Conservation (phyloP, 2,113 vertebrate genomes). For the Megaceryle maxima region DNA sequence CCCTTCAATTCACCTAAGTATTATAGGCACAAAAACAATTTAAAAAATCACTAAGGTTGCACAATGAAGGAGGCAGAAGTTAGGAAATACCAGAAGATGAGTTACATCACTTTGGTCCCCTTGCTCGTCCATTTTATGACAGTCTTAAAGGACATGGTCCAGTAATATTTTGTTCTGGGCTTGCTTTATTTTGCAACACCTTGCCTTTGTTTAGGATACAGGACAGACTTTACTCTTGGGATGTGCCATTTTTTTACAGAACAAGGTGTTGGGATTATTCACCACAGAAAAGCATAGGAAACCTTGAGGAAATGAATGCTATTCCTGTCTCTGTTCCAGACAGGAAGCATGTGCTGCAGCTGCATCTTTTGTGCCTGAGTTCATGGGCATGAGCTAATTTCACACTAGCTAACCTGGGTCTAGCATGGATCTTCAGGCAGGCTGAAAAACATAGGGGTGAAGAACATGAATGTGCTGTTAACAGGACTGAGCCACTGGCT, state of each 20-base stretch:
- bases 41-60: background rate
- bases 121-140: background rate
- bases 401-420: background rate
- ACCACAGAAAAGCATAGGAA: background rate
- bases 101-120: background rate
- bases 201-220: background rate
- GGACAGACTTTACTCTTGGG: background rate
- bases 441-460: background rate
- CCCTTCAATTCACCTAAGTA: background rate
- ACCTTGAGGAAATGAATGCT: slow-evolving; percentile 17
- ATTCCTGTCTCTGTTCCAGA: slow-evolving; percentile 46
- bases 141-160: background rate
- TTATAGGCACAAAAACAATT: background rate
- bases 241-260: background rate
- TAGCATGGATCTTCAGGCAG: background rate
- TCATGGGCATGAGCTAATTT: background rate
- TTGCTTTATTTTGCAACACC: background rate
- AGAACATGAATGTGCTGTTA: fast-evolving
- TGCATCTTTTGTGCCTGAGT: background rate
- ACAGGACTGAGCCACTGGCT: background rate
- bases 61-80: background rate
- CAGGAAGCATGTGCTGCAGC: slow-evolving; percentile 10
- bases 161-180: background rate
- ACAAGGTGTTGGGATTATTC: background rate
- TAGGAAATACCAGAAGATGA: background rate